Base-by-base conservation (phyloP, 2,113 vertebrate species). In the Muntiacus reevesi region DNA sequence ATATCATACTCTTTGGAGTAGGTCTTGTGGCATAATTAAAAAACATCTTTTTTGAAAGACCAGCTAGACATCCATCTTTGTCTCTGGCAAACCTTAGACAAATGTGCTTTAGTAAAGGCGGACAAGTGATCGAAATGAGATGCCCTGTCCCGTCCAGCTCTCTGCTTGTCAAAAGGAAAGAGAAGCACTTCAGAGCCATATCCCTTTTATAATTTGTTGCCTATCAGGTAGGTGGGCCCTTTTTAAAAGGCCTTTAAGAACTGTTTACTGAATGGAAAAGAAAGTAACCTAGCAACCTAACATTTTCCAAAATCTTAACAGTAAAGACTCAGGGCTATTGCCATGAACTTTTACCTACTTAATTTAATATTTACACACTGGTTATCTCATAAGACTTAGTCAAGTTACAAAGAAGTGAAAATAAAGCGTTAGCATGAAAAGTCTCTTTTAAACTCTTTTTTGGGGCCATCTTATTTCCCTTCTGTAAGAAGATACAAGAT, bases 361-460 rank as follows among this genome's bases (percentile, higher is more conserved):
- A 62, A 78, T 78, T 64, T 91, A 93, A 62, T 91, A 95, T 67
- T 86, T 90, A 54, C 8, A 40, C 47, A 36, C 43, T 94, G 8
- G 10, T 88, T 92, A 47, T 57, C 25, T 84, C 6, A 33, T 91
- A 79, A 97, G 52, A 82, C 43, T 94, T 94, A 43, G 14, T 16
- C 36, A 96, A 71, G 28, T 95, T 84, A 59, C 62, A 2, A 95
- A 92, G 27, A 94, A 62, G 33, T 83, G 8, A 91, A 92, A 93
- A 94, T 94, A 67, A 92, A 87, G 45, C 28, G 17, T 96, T 91
- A 94, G 60, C n/a, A 85, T 62, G 52, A 55, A 97, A 57, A 92
- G 14, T 83, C 6, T 45, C 27, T 94, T 91, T 50, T 1, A 19
- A 28, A 50, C 1, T 11, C 85, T 87, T 93, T 92, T 94, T 36